Evolutionary conservation across 2,888 invertebrate species (phyloP).

Genomic region (Agonopterix heracliana): DNA sequence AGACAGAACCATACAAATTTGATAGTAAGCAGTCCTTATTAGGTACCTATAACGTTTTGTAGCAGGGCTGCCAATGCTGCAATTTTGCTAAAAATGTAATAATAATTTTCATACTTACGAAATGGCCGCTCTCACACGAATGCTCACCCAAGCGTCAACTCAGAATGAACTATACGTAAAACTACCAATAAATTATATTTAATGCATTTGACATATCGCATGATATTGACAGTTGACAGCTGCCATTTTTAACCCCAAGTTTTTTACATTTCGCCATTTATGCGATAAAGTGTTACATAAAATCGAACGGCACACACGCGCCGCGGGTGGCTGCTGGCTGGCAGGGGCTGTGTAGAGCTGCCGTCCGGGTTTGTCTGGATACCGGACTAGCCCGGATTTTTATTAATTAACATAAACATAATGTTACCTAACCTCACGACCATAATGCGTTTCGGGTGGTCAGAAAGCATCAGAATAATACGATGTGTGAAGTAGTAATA

Average conservation of each 20-base stretch:
- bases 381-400: background rate
- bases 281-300: conserved; percentile 17
- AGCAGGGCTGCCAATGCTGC: no score
- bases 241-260: conserved; percentile 24
- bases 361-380: conserved; percentile 3
- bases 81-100: no score
- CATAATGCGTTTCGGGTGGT: background rate
- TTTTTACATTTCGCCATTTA: conserved; percentile 21
- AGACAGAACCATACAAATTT: no score
- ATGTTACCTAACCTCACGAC: no score
- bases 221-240: conserved; percentile 22
- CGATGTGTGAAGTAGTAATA: no score
- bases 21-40: no score
- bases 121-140: no score
- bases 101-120: no score
- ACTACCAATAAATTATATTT: conserved; percentile 4
- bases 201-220: conserved; percentile 2
- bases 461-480: background rate
- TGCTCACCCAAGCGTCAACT: no score
- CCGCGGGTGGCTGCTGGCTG: conserved; percentile 6
- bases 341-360: conserved; percentile 16
- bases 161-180: no score
- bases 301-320: conserved; percentile 13
- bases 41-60: no score
- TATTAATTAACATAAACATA: no score